Percentiles rank a stretch among this genome's conserved stretches.
These are phyloP conservation scores for Anguilla marmorata DNA, from an alignment of 2,797 vertebrate genomes.

Conservation along the genomic window DNA sequence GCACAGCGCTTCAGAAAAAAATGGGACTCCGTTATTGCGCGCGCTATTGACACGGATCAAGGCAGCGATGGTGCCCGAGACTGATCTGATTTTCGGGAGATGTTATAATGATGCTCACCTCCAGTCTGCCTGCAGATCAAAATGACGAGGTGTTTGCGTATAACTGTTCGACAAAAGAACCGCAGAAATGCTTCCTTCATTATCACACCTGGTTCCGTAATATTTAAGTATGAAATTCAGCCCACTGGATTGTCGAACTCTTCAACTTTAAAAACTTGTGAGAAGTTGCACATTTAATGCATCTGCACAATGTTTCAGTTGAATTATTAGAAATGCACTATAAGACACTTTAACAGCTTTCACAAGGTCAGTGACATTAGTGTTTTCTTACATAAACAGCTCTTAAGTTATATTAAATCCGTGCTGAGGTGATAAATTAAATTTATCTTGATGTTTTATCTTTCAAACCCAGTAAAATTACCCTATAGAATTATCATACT, in stretches of 20 bases:
- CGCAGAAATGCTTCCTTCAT: neutral
- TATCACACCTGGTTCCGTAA: neutral
- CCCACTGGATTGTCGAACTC: neutral
- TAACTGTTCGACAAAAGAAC: neutral
- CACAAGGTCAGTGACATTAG: too few relatives aligned
- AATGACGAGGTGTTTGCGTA: neutral
- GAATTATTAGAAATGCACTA: too few relatives aligned
- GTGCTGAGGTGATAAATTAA: too few relatives aligned
- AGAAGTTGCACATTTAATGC: too few relatives aligned
- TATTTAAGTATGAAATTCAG: neutral
- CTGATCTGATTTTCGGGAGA: neutral
- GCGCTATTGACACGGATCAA: neutral
- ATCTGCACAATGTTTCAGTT: too few relatives aligned
- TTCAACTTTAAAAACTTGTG: neutral
- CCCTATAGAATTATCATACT: too few relatives aligned
- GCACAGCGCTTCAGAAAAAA: neutral
- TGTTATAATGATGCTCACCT: constrained; percentile 7
- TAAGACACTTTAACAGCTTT: too few relatives aligned
- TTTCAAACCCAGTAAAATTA: too few relatives aligned
- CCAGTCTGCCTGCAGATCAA: neutral
- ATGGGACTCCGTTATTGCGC: neutral
- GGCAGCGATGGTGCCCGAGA: neutral
- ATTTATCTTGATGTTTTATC: too few relatives aligned
- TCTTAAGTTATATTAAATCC: too few relatives aligned
- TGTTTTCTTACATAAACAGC: too few relatives aligned